phyloP scores from a whole-genome alignment of 1,140 invertebrate species.

The Drosophila albomicans region DNA sequence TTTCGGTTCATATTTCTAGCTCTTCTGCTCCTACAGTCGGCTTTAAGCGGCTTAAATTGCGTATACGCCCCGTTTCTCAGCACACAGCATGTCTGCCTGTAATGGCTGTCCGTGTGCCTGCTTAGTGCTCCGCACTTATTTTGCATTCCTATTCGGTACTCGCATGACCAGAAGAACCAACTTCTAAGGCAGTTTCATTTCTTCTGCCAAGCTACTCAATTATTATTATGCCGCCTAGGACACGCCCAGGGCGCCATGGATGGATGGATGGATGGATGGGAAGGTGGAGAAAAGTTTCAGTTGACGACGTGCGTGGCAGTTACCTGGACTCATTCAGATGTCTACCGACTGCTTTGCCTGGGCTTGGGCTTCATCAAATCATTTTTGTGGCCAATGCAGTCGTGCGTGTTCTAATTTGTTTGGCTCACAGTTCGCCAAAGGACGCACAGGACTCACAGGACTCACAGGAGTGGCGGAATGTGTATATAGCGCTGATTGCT shows the following conservation, averaged over 20 bases:
- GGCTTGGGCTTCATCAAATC: constrained; percentile 57
- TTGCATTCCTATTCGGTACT: constrained; percentile 60
- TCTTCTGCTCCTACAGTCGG: constrained; percentile 23
- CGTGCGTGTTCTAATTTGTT: constrained; percentile 80
- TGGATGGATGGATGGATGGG: neutral
- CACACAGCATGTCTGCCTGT: constrained; percentile 40
- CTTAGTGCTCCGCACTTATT: constrained; percentile 44
- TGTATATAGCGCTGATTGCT: constrained; percentile 63
- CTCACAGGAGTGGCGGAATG: neutral
- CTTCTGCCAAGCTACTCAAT: constrained; percentile 66
- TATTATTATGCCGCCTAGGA: constrained; percentile 67
- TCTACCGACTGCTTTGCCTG: neutral
- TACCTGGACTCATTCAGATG: constrained; percentile 7
- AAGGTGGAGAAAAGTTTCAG: constrained; percentile 46
- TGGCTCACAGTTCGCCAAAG: constrained; percentile 22
- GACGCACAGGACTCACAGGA: neutral
- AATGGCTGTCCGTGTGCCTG: constrained; percentile 44
- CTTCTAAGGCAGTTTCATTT: constrained; percentile 26
- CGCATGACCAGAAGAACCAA: constrained; percentile 16
- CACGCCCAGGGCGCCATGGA: constrained; percentile 15
- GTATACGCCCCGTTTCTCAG: constrained; percentile 55
- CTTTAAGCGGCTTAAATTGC: constrained; percentile 80
- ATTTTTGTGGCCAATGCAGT: constrained; percentile 71
- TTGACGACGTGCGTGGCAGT: constrained; percentile 49
- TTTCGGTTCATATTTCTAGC: constrained; percentile 56